These are phyloP conservation scores for Cryptotis parvus DNA, from an alignment of 2,113 vertebrate species.

Conservation along the genomic window DNA sequence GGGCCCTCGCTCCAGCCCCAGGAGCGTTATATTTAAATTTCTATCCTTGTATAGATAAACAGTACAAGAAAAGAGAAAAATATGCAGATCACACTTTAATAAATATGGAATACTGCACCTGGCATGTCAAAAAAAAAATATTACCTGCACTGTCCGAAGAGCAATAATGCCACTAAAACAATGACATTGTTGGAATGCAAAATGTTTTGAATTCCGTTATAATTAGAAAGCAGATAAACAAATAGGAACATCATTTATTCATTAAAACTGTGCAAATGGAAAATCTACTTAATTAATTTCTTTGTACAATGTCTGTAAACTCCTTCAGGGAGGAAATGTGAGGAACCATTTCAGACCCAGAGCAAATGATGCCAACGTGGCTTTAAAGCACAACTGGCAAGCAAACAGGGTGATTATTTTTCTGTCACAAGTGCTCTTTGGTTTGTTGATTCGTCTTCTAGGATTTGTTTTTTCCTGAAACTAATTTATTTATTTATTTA, in stretches of 20 bases:
- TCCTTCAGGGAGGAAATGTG: constrained; percentile 71
- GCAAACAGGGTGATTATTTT: not conserved
- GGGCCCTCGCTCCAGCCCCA: no score
- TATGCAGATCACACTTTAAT: constrained; percentile 76
- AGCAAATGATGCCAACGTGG: constrained; percentile 31
- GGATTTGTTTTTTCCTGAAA: not conserved
- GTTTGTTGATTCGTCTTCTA: not conserved
- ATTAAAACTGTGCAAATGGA: constrained; percentile 83
- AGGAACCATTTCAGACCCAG: constrained; percentile 65
- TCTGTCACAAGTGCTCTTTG: not conserved
- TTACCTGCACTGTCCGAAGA: constrained; percentile 67
- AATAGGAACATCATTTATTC: constrained; percentile 83
- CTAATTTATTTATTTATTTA: no score
- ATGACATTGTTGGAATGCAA: constrained; percentile 61
- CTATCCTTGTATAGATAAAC: constrained; percentile 70
- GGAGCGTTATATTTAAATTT: constrained; percentile 66
- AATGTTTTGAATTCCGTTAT: constrained; percentile 81
- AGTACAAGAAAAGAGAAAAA: constrained; percentile 66
- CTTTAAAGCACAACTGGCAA: constrained; percentile 52
- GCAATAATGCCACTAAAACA: constrained; percentile 69
- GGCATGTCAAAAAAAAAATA: constrained; percentile 72
- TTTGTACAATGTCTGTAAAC: constrained; percentile 81
- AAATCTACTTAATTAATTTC: constrained; percentile 84
- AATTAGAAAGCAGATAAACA: constrained; percentile 84
- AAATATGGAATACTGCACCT: constrained; percentile 82